These are phyloP conservation scores for Cyclina sinensis DNA, from an alignment of 1,140 invertebrate genomes.

Conservation along the genomic window DNA sequence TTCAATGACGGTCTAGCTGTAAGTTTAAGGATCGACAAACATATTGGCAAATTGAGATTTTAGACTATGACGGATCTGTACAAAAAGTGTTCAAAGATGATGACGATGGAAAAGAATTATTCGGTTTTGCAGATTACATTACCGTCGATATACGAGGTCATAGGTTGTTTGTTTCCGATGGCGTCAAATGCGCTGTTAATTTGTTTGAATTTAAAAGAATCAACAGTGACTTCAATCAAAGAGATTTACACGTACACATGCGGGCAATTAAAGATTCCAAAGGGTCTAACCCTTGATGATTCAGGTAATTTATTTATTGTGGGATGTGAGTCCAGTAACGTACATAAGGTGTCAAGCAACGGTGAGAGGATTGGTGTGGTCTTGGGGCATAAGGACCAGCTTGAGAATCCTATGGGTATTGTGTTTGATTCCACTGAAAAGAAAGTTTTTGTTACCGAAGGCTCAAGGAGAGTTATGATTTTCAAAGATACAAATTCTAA, in stretches of 20 bases:
- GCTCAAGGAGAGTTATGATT: slow-evolving; percentile 56
- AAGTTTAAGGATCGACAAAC: slow-evolving; percentile 45
- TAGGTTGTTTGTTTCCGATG: slow-evolving; percentile 53
- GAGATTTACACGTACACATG: slow-evolving; percentile 44
- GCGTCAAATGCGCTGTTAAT: slow-evolving; percentile 21
- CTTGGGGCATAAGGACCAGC: slow-evolving; percentile 18
- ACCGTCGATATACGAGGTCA: slow-evolving; percentile 36
- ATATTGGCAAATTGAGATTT: slow-evolving; percentile 52
- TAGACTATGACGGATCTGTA: slow-evolving; percentile 35
- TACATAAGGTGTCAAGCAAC: slow-evolving; percentile 46
- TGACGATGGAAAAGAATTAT: slow-evolving; percentile 23
- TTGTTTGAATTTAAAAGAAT: slow-evolving; percentile 40
- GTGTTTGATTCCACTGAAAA: slow-evolving; percentile 40
- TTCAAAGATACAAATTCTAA: slow-evolving; percentile 38
- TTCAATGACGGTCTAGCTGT: slow-evolving; percentile 42
- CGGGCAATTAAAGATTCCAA: slow-evolving; percentile 47
- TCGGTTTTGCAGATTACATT: slow-evolving; percentile 55
- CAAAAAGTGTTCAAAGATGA: slow-evolving; percentile 58
- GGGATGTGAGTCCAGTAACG: slow-evolving; percentile 57
- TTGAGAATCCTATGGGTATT: slow-evolving; percentile 55
- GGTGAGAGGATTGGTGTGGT: slow-evolving; percentile 49
- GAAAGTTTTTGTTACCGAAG: slow-evolving; percentile 57
- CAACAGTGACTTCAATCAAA: slow-evolving; percentile 36
- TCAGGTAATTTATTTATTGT: slow-evolving; percentile 51
- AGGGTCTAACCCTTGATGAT: slow-evolving; percentile 32